Percentiles rank a stretch among this genome's conserved stretches.
Conservation (phyloP, 2,797 vertebrate genomes). For the Diplodus puntazzo region DNA sequence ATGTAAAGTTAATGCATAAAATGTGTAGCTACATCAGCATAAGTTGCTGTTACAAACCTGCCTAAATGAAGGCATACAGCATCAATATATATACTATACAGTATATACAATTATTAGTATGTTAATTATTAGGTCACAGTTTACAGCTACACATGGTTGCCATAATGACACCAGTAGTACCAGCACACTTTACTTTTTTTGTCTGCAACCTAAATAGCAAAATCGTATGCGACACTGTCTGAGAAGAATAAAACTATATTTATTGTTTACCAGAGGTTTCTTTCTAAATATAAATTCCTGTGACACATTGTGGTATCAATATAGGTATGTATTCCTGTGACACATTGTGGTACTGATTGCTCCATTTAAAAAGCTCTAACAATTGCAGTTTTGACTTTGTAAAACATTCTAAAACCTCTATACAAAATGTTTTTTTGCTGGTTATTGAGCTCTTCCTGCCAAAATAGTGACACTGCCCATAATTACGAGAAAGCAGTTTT, state of each 20-base stretch:
- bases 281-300: conserved; percentile 18
- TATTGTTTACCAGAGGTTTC: conserved; percentile 4
- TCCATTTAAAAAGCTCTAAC: background rate
- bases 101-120: too few relatives aligned
- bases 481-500: too few relatives aligned
- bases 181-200: background rate
- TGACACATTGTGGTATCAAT: background rate
- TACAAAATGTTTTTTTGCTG: background rate
- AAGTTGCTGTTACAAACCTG: background rate
- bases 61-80: background rate
- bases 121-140: background rate
- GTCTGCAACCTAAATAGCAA: background rate
- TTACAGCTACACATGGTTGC: background rate
- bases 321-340: background rate
- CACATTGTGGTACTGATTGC: background rate
- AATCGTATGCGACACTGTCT: background rate
- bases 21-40: background rate
- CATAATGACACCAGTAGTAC: background rate
- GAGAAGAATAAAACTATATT: conserved; percentile 8
- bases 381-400: background rate
- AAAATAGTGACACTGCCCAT: background rate
- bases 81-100: background rate
- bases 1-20: background rate
- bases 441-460: background rate
- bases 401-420: background rate